Percentiles rank a stretch among this genome's conserved stretches.
These are phyloP conservation scores for Anodontia alba DNA, from an alignment of 2,888 invertebrate species.

Conservation along the genomic window DNA sequence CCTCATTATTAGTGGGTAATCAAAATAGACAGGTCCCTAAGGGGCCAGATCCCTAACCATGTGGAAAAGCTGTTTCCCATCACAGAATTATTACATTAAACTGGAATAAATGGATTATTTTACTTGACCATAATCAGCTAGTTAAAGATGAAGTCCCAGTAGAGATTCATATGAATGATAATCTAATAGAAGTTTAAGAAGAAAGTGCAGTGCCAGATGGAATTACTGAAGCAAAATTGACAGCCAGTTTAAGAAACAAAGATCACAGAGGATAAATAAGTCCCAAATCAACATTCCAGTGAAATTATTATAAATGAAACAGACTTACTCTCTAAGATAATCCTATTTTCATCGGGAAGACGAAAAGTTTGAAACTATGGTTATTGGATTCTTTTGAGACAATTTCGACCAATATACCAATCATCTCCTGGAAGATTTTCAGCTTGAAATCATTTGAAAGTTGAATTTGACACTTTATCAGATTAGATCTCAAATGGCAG, in stretches of 20 bases:
- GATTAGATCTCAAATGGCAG: background rate
- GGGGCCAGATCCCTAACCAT: background rate
- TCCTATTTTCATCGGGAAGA: background rate
- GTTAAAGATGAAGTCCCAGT: slow-evolving; percentile 13
- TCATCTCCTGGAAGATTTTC: background rate
- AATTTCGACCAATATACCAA: background rate
- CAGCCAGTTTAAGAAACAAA: slow-evolving; percentile 13
- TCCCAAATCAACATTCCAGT: slow-evolving; percentile 12
- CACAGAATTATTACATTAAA: slow-evolving; percentile 6
- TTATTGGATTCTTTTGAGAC: background rate
- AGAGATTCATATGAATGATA: slow-evolving; percentile 9
- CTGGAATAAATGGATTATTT: slow-evolving; percentile 17
- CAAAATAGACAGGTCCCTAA: slow-evolving; percentile 8
- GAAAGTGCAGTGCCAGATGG: background rate
- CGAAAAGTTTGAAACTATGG: background rate
- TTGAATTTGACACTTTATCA: slow-evolving; percentile 15
- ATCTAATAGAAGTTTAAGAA: background rate
- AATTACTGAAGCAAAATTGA: slow-evolving; percentile 9
- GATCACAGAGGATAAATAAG: background rate
- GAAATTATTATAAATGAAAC: background rate
- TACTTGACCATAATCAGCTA: slow-evolving; percentile 15
- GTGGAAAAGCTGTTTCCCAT: slow-evolving; percentile 9
- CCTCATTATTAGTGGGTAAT: background rate
- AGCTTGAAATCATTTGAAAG: background rate
- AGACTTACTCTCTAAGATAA: background rate